These are phyloP conservation scores for Scylla paramamosain DNA, from an alignment of 1,140 invertebrate genomes.

Conservation along the genomic window DNA sequence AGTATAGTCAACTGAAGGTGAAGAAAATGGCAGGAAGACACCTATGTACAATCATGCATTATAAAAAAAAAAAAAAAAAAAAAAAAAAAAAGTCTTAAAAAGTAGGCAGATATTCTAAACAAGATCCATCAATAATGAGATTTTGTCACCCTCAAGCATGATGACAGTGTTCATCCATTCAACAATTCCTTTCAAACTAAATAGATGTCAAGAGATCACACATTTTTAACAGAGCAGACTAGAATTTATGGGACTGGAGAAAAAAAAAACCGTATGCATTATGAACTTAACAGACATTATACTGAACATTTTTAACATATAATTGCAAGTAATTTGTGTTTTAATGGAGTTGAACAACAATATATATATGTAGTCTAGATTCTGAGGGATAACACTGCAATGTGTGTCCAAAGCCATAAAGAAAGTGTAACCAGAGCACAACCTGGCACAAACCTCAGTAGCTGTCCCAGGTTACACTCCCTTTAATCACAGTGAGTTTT, in stretches of 20 bases:
- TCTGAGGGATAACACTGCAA: not conserved
- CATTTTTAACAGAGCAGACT: not conserved
- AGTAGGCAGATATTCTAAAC: not conserved
- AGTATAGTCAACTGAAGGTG: not conserved
- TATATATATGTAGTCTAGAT: not conserved
- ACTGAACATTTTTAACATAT: not conserved
- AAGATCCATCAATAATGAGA: not conserved
- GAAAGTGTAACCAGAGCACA: not conserved
- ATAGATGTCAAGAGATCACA: not conserved
- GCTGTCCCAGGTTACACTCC: not conserved
- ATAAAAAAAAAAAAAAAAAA: too few relatives aligned
- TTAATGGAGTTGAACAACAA: not conserved
- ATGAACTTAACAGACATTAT: not conserved
- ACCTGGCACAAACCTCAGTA: not conserved
- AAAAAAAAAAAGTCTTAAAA: not conserved
- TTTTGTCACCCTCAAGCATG: not conserved
- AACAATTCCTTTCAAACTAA: not conserved
- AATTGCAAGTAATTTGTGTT: not conserved
- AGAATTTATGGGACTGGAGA: not conserved
- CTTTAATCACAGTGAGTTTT: not conserved
- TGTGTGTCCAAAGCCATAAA: not conserved
- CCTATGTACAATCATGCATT: conserved; percentile 12
- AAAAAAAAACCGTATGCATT: not conserved
- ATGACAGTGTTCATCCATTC: not conserved
- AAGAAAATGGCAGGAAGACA: conserved; percentile 1